A percentile compares a stretch with the other conserved stretches of the same genome.
These are phyloP conservation scores for Fregata magnificens DNA, from an alignment of 2,113 vertebrate species.

Conservation along the genomic window DNA sequence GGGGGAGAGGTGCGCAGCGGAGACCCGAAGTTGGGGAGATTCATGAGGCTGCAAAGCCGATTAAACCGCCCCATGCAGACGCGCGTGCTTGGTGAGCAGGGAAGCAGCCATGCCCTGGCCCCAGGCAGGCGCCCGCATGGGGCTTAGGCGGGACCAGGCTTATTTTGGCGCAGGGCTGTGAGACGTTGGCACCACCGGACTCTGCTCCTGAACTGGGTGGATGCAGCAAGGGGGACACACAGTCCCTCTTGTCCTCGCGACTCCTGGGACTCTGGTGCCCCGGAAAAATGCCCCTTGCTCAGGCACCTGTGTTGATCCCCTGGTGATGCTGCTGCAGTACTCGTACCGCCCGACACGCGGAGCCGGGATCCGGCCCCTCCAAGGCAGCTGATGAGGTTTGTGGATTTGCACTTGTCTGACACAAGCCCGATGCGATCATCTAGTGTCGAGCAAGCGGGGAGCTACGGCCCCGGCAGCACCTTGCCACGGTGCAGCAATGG, in stretches of 20 bases:
- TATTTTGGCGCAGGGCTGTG: not conserved
- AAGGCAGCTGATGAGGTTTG: not conserved
- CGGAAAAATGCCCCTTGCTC: not conserved
- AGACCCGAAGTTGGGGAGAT: not conserved
- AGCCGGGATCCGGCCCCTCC: not conserved
- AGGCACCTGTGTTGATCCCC: not conserved
- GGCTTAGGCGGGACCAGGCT: accelerated
- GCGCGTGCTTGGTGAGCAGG: accelerated
- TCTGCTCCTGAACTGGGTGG: not conserved
- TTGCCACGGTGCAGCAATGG: accelerated
- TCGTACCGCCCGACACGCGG: accelerated
- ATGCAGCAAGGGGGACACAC: not conserved
- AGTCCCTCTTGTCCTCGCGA: not conserved
- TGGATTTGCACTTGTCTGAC: accelerated
- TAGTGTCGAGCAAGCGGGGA: not conserved
- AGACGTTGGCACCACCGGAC: accelerated
- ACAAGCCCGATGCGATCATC: accelerated
- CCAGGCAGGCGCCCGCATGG: not conserved
- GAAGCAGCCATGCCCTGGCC: not conserved
- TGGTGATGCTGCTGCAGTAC: not conserved
- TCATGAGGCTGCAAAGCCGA: accelerated
- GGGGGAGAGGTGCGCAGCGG: not conserved
- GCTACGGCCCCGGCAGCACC: not conserved
- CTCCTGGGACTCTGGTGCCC: not conserved
- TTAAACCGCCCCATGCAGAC: accelerated